A percentile compares a stretch with the other conserved stretches of the same genome.
Evolutionary conservation across 2,113 vertebrate species (phyloP).

Genomic region (Grantiella picta): DNA sequence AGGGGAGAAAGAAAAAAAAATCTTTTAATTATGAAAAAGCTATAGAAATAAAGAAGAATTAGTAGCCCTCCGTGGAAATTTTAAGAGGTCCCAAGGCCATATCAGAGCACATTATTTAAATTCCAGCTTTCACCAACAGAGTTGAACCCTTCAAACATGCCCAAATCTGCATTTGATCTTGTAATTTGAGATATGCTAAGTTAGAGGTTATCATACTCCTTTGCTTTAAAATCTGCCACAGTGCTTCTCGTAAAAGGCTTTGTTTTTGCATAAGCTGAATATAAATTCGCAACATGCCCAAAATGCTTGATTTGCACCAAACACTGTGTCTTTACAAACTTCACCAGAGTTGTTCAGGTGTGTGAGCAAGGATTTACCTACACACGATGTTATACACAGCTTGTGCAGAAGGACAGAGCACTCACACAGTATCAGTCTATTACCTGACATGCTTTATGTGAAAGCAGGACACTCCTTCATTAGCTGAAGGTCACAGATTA

Average conservation of each 20-base stretch:
- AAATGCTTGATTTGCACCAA: neutral
- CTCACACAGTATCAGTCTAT: neutral
- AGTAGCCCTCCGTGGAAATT: constrained; percentile 24
- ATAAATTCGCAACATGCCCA: neutral
- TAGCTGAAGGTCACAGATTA: constrained; percentile 42
- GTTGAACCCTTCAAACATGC: constrained; percentile 1
- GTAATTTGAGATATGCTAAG: constrained; percentile 31
- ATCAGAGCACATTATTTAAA: constrained; percentile 11
- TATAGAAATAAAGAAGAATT: constrained; percentile 30
- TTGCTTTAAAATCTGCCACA: neutral
- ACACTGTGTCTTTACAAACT: neutral
- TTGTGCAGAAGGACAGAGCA: neutral
- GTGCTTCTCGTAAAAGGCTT: neutral
- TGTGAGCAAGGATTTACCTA: neutral
- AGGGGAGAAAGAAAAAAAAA: neutral
- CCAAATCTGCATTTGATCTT: neutral
- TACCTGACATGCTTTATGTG: neutral
- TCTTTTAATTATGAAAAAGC: constrained; percentile 2
- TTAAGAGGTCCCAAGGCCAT: constrained; percentile 36
- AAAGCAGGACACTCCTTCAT: constrained; percentile 15
- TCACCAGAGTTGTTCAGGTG: accelerated
- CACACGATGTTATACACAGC: neutral
- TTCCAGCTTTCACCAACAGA: neutral
- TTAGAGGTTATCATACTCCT: neutral
- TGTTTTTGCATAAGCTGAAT: neutral